Percentiles rank a stretch among this genome's conserved stretches.
phyloP scores from a whole-genome alignment of 2,888 invertebrate species.

The Tethea ocularis region DNA sequence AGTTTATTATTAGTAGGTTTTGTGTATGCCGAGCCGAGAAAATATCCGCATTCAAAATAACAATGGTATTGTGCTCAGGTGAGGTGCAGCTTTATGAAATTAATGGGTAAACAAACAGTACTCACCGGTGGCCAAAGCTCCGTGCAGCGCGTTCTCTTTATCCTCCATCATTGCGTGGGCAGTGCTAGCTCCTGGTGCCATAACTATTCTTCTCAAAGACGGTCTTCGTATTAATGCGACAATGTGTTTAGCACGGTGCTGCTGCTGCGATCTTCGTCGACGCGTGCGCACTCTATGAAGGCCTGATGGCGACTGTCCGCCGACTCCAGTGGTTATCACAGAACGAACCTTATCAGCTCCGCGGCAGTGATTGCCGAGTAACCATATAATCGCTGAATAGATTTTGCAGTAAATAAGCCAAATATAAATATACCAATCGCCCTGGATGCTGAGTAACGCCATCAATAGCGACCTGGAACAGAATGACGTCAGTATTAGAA shows the following conservation, averaged over 20 bases:
- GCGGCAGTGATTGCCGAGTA: slow-evolving; percentile 77
- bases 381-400: slow-evolving; percentile 73
- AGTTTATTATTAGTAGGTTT: slow-evolving; percentile 8
- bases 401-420: slow-evolving; percentile 76
- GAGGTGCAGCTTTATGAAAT: slow-evolving; percentile 13
- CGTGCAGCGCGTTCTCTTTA: slow-evolving; percentile 75
- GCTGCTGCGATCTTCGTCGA: slow-evolving; percentile 64
- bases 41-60: not conserved
- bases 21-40: not conserved
- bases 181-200: slow-evolving; percentile 84
- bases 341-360: slow-evolving; percentile 77
- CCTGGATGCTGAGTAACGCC: slow-evolving; percentile 73
- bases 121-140: slow-evolving; percentile 65
- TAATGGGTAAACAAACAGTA: slow-evolving; percentile 20
- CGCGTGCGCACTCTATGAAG: slow-evolving; percentile 79
- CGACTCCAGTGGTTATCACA: slow-evolving; percentile 73
- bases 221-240: slow-evolving; percentile 75
- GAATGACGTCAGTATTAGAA: slow-evolving; percentile 21
- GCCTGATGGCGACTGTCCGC: slow-evolving; percentile 72
- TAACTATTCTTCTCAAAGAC: slow-evolving; percentile 75
- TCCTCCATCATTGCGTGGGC: slow-evolving; percentile 82
- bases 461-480: slow-evolving; percentile 78
- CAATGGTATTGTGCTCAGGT: not conserved
- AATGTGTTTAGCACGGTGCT: slow-evolving; percentile 66
- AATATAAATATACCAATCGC: slow-evolving; percentile 72